Conservation (phyloP, 1,140 invertebrate genomes). For the Drosophila aff. region DNA sequence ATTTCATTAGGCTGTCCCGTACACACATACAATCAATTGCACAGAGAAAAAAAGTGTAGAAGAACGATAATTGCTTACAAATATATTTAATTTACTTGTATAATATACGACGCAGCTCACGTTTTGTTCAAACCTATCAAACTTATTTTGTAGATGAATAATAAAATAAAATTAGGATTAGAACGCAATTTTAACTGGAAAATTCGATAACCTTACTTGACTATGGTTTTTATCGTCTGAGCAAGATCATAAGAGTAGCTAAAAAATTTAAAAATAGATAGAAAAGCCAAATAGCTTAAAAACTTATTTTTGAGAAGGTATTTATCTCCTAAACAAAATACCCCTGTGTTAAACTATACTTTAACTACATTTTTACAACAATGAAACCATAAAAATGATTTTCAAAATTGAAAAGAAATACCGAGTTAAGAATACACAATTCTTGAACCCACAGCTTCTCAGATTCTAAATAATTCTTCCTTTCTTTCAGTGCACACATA, state of each 20-base stretch:
- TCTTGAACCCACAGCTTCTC: too few relatives aligned
- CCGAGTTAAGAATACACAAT: not conserved
- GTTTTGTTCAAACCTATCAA: not conserved
- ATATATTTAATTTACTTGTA: not conserved
- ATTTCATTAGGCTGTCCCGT: slow-evolving; percentile 71
- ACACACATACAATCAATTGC: slow-evolving; percentile 28
- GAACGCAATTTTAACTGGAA: not conserved
- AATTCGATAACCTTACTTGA: not conserved
- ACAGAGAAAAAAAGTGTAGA: not conserved
- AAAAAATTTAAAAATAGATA: not conserved
- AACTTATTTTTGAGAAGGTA: not conserved
- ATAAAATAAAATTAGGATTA: not conserved
- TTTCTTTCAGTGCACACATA: not conserved
- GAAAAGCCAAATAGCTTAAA: not conserved
- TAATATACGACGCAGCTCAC: not conserved
- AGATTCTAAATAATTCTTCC: too few relatives aligned
- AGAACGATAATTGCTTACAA: not conserved
- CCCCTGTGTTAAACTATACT: too few relatives aligned
- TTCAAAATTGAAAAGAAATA: not conserved
- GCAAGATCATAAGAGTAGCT: not conserved
- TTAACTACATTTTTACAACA: too few relatives aligned
- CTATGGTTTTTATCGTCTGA: not conserved
- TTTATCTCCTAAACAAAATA: too few relatives aligned
- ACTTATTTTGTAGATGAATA: not conserved
- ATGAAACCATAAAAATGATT: not conserved